Evolutionary conservation across 2,888 invertebrate species (phyloP), one percentile per base, ranked within the genome.

Genomic region (Hanleya hanleyi): DNA sequence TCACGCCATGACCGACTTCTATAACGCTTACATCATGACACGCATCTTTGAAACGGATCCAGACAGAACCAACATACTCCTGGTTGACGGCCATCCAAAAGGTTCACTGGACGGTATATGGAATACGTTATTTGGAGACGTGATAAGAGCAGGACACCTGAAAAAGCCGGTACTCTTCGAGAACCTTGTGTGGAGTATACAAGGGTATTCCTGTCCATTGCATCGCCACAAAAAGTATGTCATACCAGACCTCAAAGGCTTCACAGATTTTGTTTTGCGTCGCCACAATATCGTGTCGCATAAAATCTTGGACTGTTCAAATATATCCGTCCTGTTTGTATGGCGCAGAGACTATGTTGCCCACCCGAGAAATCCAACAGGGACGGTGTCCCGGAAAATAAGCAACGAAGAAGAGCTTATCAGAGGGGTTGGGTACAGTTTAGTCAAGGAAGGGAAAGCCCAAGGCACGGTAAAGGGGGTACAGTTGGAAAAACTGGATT

Each of bases 311-410:
- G 72, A 87, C 75, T 90, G 90, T 77, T 50, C 77, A 15, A 75
- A 78, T 18, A 71, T 89, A 4, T 78, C 76, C 6, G 78, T 89
- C n/a, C 66, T 87, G 18, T 83, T 90, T 69, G 83, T 90, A n/a
- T 89, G 88, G 87, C 79, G 90, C 32, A 77, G 83, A 4, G 84
- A 90, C 71, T 90, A 90, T 71, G 77, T 89, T 22, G 88, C 89
- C 1, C 90, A 90, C 76, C 89, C 89, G 0, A 76, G 90, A 50
- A 90, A 90, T 73, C 88, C 89, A 1, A 62, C 73, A 1, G 90
- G 90, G 3, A 64, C 74, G 9, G 82, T 90, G 3, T 78, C 82
- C 3, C 80, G 90, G 32, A 90, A 90, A 77, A 84, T 90, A 9
- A 75, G 81, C 68, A 90, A 90, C 69, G 90, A 90, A 73, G 78